A percentile compares a stretch with the other conserved stretches of the same genome.
Conservation (phyloP, 2,113 vertebrate genomes). For the Seriola aureovittata region DNA sequence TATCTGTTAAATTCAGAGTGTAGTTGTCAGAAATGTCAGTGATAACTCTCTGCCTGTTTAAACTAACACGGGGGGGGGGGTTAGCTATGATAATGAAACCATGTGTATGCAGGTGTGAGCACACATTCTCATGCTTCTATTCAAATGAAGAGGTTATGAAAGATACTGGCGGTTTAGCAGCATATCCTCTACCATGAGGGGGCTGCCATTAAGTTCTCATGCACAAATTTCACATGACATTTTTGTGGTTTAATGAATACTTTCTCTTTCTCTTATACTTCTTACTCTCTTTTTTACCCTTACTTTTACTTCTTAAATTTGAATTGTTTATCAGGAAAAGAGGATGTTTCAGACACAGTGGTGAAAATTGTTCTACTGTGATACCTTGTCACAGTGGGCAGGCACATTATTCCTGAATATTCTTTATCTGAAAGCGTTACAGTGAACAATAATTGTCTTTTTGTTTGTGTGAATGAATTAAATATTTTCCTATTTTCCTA, state of each 20-base stretch:
- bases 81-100: conserved; percentile 70
- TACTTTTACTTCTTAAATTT: neutral
- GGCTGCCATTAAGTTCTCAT: conserved; percentile 11
- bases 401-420: neutral
- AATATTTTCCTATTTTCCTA: neutral
- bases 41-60: conserved; percentile 49
- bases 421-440: neutral
- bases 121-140: conserved; percentile 30
- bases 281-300: neutral
- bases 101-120: conserved; percentile 36
- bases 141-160: conserved; percentile 59
- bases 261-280: neutral
- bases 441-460: neutral
- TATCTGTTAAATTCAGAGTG: conserved; percentile 81
- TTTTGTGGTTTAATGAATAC: conserved; percentile 22
- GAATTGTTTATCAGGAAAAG: neutral
- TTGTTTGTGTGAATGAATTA: neutral
- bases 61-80: conserved; percentile 68
- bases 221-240: conserved; percentile 19
- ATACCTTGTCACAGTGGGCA: neutral
- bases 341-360: neutral
- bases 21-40: conserved; percentile 74
- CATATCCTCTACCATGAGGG: neutral
- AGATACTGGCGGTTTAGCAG: conserved; percentile 5
- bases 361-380: neutral